phyloP scores from a whole-genome alignment of 2,888 invertebrate genomes.

The Pseudoips prasinana region DNA sequence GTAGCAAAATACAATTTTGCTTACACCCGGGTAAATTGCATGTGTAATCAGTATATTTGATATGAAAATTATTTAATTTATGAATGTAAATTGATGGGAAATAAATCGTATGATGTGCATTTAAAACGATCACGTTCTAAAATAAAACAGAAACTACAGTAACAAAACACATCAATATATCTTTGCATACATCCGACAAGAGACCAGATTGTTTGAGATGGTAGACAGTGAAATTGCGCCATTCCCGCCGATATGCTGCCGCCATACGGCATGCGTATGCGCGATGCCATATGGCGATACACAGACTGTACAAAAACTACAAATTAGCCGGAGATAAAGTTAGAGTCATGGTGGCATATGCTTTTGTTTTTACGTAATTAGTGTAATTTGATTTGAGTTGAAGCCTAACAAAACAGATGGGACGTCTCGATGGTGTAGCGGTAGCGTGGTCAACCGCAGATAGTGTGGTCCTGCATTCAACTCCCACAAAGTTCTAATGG shows the following conservation, averaged over 20 bases:
- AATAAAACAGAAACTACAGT: no score
- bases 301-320: slow-evolving; percentile 51
- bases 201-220: slow-evolving; percentile 55
- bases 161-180: no score
- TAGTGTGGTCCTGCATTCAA: no score
- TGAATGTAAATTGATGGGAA: no score
- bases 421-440: neutral
- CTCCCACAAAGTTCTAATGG: no score
- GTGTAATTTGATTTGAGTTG: slow-evolving; percentile 43
- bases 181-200: slow-evolving; percentile 27
- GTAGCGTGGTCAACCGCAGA: no score
- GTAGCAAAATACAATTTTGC: no score
- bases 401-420: slow-evolving; percentile 19
- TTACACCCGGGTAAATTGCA: no score
- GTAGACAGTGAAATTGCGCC: slow-evolving; percentile 64
- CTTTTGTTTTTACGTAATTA: slow-evolving; percentile 58
- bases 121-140: no score
- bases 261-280: slow-evolving; percentile 60
- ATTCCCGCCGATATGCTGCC: slow-evolving; percentile 25
- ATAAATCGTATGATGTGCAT: no score
- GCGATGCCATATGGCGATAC: slow-evolving; percentile 56
- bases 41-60: no score
- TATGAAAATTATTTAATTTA: no score
- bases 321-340: slow-evolving; percentile 48
- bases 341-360: slow-evolving; percentile 71